Percentiles rank a stretch among this genome's conserved stretches.
phyloP scores from a whole-genome alignment of 2,113 vertebrate genomes.

The Chloropsis cyanopogon region DNA sequence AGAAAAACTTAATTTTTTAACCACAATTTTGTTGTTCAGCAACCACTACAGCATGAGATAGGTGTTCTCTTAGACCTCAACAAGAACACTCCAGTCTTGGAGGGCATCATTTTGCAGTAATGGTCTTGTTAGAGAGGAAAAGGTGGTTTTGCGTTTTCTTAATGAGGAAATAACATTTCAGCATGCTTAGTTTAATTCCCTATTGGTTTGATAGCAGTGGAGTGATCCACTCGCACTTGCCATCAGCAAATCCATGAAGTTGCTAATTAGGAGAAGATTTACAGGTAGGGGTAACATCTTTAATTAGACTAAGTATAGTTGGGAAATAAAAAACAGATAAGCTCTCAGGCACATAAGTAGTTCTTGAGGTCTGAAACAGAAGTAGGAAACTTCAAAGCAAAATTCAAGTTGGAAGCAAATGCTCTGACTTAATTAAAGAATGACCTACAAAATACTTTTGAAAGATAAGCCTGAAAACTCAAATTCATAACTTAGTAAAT shows the following conservation, averaged over 20 bases:
- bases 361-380: conserved; percentile 36
- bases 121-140: not conserved
- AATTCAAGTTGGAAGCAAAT: conserved; percentile 39
- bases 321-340: conserved; percentile 8
- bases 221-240: conserved; percentile 43
- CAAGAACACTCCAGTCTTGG: not conserved
- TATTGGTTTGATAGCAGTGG: not conserved
- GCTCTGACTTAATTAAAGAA: conserved; percentile 48
- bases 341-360: conserved; percentile 33
- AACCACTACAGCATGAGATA: not conserved
- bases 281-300: conserved; percentile 49
- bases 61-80: not conserved
- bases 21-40: not conserved
- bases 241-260: conserved; percentile 48
- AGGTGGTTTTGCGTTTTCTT: not conserved
- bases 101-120: not conserved
- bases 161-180: conserved; percentile 20
- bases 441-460: conserved; percentile 41
- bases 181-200: conserved; percentile 11
- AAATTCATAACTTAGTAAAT: not conserved
- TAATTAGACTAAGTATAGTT: conserved; percentile 49
- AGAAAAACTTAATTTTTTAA: not conserved
- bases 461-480: conserved; percentile 13
- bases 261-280: conserved; percentile 62
- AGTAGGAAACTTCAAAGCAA: conserved; percentile 57